Evolutionary conservation across 1,140 invertebrate species (phyloP).

Genomic region (Mactra quadrangularis): DNA sequence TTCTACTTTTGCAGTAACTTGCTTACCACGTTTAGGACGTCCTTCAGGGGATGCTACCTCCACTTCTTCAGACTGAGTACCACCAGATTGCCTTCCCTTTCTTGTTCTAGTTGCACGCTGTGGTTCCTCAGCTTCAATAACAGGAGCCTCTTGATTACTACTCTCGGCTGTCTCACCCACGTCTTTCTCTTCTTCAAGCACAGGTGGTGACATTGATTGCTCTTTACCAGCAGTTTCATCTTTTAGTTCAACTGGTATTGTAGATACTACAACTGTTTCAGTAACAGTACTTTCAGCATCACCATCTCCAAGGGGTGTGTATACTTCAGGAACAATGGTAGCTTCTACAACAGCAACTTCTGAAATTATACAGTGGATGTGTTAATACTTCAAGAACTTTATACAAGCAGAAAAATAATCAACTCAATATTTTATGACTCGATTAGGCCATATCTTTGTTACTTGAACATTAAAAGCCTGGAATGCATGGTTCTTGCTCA

Average conservation of each 20-base stretch:
- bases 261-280: neutral
- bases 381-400: too few species aligned
- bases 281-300: neutral
- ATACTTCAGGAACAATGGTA: conserved; percentile 6
- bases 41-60: conserved; percentile 39
- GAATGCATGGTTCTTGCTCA: too few species aligned
- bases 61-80: conserved; percentile 41
- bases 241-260: conserved; percentile 15
- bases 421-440: too few species aligned
- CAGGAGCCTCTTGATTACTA: conserved; percentile 44
- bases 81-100: conserved; percentile 44
- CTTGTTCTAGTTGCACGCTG: conserved; percentile 1
- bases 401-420: too few species aligned
- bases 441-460: too few species aligned
- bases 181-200: conserved; percentile 38
- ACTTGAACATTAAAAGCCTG: too few species aligned
- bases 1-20: conserved; percentile 10
- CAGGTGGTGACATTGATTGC: conserved; percentile 42
- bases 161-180: conserved; percentile 39
- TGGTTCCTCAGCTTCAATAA: conserved; percentile 44
- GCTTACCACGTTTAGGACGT: conserved; percentile 21
- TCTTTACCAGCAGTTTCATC: conserved; percentile 1
- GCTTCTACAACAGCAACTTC: neutral
- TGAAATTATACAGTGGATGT: too few species aligned
- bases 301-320: conserved; percentile 5